Conservation (phyloP, 2,113 vertebrate genomes). For the Salvelinus sp. region DNA sequence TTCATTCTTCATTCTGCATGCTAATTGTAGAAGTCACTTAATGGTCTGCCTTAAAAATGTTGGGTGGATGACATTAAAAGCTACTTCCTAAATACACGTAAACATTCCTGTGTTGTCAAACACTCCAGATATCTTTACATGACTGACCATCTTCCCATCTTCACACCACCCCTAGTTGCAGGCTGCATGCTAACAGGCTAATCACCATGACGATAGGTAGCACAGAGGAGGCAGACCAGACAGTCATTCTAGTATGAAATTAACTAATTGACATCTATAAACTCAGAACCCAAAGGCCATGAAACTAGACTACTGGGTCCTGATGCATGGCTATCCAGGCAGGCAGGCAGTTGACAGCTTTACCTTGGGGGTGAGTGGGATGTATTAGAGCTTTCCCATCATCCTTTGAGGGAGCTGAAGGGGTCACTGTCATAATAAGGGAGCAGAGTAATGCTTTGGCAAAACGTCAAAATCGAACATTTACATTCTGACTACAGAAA, state of each 20-base stretch:
- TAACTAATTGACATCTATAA: neutral
- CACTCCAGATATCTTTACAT: too few relatives aligned
- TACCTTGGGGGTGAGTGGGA: slow-evolving; percentile 55
- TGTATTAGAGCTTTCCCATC: slow-evolving; percentile 47
- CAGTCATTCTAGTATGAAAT: neutral
- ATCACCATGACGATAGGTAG: neutral
- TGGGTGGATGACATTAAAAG: too few relatives aligned
- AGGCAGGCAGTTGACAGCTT: slow-evolving; percentile 20
- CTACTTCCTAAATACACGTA: too few relatives aligned
- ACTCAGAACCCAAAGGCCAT: neutral
- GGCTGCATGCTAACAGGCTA: slow-evolving; percentile 1
- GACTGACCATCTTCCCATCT: neutral
- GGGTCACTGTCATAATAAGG: slow-evolving; percentile 58
- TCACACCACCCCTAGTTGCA: neutral
- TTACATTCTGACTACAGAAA: neutral
- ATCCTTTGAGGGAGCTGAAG: slow-evolving; percentile 57
- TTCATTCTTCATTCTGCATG: neutral
- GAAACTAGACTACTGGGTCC: neutral
- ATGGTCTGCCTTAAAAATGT: too few relatives aligned
- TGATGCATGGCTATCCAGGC: neutral
- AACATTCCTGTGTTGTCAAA: too few relatives aligned
- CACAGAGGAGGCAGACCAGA: neutral
- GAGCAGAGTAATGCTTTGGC: slow-evolving; percentile 44
- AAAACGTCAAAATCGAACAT: neutral
- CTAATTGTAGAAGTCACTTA: too few relatives aligned